These are phyloP conservation scores for Haemorhous mexicanus DNA, from an alignment of 2,113 vertebrate genomes.

Conservation along the genomic window DNA sequence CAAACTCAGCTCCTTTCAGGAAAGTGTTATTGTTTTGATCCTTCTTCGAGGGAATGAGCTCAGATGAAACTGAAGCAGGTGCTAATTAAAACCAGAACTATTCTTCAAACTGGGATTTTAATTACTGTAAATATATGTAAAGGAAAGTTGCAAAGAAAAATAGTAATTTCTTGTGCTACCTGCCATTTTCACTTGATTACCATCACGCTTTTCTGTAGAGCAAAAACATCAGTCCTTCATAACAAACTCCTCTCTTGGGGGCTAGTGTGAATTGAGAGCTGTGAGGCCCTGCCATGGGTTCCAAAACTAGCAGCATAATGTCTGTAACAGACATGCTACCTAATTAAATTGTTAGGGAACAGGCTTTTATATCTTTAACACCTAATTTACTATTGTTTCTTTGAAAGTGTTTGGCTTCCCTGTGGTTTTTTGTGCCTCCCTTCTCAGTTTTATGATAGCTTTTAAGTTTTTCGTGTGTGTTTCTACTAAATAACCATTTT, in stretches of 20 bases:
- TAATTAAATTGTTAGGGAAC: constrained; percentile 74
- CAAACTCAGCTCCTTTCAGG: not conserved
- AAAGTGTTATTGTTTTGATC: constrained; percentile 28
- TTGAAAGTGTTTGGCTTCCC: constrained; percentile 73
- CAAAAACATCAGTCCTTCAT: constrained; percentile 60
- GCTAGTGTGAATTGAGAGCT: constrained; percentile 50
- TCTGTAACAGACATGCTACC: constrained; percentile 73
- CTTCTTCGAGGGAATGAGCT: constrained; percentile 6
- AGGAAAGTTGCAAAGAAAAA: constrained; percentile 58
- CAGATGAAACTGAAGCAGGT: constrained; percentile 61
- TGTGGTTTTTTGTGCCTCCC: constrained; percentile 70
- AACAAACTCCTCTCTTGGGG: constrained; percentile 62
- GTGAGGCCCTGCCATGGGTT: constrained; percentile 70
- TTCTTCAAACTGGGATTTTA: constrained; percentile 41
- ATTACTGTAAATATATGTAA: constrained; percentile 60
- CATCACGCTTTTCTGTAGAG: constrained; percentile 55
- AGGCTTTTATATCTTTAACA: constrained; percentile 77
- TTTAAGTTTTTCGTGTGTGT: constrained; percentile 60
- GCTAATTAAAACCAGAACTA: constrained; percentile 60
- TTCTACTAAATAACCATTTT: constrained; percentile 60
- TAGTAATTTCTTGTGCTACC: constrained; percentile 57
- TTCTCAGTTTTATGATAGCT: constrained; percentile 68
- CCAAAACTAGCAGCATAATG: constrained; percentile 68
- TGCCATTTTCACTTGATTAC: constrained; percentile 66
- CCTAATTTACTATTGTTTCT: constrained; percentile 79